A percentile compares a stretch with the other conserved stretches of the same genome.
These are phyloP conservation scores for Antigone vipio DNA, from an alignment of 2,113 vertebrate genomes.

Conservation along the genomic window DNA sequence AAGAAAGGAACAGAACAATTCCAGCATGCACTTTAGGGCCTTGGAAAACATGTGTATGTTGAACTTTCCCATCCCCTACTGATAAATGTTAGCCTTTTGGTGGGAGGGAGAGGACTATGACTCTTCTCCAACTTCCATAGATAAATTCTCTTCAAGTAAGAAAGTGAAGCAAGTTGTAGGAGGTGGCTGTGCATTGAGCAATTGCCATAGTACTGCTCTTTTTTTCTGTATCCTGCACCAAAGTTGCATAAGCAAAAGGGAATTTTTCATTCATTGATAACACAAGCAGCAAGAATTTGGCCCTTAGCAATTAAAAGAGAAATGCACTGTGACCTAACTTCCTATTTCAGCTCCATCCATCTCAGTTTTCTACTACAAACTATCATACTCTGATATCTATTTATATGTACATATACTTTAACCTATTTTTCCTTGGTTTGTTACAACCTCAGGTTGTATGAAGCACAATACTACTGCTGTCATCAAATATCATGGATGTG, in stretches of 20 bases:
- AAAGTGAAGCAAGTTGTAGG: not conserved
- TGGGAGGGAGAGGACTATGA: not conserved
- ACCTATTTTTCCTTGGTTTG: not conserved
- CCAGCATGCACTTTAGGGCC: not conserved
- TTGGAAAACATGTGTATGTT: not conserved
- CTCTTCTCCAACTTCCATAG: not conserved
- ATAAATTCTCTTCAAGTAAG: not conserved
- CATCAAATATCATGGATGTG: slow-evolving; percentile 52
- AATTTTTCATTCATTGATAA: not conserved
- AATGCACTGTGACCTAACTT: not conserved
- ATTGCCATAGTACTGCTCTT: not conserved
- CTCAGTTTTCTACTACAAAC: not conserved
- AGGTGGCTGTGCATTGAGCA: not conserved
- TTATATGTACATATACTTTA: not conserved
- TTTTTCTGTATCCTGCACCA: not conserved
- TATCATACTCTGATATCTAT: not conserved
- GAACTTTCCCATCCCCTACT: not conserved
- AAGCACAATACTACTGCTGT: not conserved
- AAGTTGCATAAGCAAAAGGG: not conserved
- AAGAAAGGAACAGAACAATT: not conserved
- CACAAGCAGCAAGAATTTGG: not conserved
- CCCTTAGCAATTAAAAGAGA: not conserved
- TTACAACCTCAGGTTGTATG: not conserved
- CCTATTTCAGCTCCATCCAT: not conserved
- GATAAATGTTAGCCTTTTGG: not conserved